phyloP scores from a whole-genome alignment of 2,797 vertebrate genomes.

The Enteromius afrohamiltoni region DNA sequence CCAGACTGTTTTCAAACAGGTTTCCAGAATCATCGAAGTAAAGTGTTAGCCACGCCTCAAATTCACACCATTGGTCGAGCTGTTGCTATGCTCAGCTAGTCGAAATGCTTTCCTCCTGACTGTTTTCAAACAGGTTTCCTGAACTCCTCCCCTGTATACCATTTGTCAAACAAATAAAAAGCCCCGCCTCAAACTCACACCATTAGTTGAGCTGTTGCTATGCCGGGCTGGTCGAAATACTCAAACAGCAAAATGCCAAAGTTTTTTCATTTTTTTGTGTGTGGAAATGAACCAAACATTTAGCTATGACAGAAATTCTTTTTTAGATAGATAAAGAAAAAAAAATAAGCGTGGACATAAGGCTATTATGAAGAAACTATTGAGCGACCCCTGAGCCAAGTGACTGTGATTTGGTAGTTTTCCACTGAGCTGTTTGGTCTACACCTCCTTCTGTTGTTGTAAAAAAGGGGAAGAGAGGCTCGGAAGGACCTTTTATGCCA shows the following conservation, averaged over 20 bases:
- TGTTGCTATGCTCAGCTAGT: background rate
- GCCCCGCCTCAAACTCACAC: background rate
- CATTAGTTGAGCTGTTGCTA: background rate
- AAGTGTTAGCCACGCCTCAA: background rate
- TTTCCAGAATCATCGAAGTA: background rate
- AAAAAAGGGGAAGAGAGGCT: slow-evolving; percentile 21
- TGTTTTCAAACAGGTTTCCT: slow-evolving; percentile 13
- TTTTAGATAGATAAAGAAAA: background rate
- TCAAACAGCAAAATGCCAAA: background rate
- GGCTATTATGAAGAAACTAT: background rate
- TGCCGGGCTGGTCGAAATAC: background rate
- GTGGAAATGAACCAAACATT: background rate
- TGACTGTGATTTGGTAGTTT: slow-evolving; percentile 28
- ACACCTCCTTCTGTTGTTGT: slow-evolving; percentile 24
- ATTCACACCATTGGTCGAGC: background rate
- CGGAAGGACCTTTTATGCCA: slow-evolving; percentile 28
- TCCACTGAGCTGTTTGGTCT: slow-evolving; percentile 11
- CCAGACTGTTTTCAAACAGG: slow-evolving; percentile 1
- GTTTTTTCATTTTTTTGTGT: background rate
- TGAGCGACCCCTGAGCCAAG: background rate
- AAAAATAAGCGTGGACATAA: background rate
- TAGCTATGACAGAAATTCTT: too few relatives aligned
- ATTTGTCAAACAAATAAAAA: background rate
- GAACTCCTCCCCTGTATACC: too few relatives aligned
- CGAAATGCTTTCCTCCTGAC: background rate